Evolutionary conservation across 2,888 invertebrate genomes (phyloP).

Genomic region (Archips xylosteana): DNA sequence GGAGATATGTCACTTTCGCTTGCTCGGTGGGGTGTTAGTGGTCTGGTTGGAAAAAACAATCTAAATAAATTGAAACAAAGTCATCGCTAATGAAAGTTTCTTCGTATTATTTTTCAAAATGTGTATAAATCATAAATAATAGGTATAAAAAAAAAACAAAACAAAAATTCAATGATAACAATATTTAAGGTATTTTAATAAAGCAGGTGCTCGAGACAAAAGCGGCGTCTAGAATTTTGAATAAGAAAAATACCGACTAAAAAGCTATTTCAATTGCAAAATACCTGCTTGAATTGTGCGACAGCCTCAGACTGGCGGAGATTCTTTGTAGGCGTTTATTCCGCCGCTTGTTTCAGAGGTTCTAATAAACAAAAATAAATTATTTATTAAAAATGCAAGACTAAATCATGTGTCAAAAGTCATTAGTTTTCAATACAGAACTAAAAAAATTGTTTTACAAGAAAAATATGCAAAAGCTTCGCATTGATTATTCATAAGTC

Average conservation of each 20-base stretch:
- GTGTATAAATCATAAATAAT: neutral
- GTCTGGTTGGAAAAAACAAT: neutral
- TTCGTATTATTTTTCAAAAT: too few species aligned
- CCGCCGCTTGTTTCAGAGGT: neutral
- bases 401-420: too few species aligned
- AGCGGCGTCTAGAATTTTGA: constrained; percentile 21
- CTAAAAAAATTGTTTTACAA: too few species aligned
- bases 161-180: neutral
- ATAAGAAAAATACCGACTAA: constrained; percentile 22
- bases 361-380: neutral
- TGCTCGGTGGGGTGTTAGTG: constrained; percentile 32
- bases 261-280: constrained; percentile 41
- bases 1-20: constrained; percentile 34
- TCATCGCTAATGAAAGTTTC: neutral
- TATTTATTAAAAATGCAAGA: neutral
- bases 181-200: constrained; percentile 17
- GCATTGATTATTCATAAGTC: too few species aligned
- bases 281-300: constrained; percentile 37
- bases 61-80: neutral
- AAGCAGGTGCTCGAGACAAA: neutral
- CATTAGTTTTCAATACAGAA: too few species aligned
- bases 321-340: constrained; percentile 39
- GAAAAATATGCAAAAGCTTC: too few species aligned
- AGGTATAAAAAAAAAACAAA: too few species aligned
- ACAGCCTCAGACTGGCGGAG: constrained; percentile 33